Evolutionary conservation across 2,888 invertebrate genomes (phyloP).

Genomic region (Nezara viridula): DNA sequence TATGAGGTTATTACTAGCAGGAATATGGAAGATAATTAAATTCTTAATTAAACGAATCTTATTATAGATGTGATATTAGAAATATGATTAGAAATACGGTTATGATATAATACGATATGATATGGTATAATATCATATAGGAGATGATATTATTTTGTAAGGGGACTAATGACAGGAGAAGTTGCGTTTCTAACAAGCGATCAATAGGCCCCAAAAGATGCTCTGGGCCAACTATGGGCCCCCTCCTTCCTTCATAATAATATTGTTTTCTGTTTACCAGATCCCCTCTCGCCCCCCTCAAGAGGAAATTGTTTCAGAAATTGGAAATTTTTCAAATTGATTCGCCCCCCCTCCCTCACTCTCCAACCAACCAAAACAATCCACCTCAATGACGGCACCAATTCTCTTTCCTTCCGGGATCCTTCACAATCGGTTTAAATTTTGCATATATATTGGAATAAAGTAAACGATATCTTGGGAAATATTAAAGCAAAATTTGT

Average conservation of each 20-base stretch:
- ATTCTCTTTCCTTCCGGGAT: background rate
- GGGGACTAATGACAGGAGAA: conserved; percentile 19
- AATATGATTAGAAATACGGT: background rate
- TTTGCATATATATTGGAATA: background rate
- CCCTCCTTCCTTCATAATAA: conserved; percentile 15
- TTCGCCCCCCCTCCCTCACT: background rate
- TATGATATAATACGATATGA: no score
- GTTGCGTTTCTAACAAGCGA: conserved; percentile 1
- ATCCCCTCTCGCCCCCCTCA: background rate
- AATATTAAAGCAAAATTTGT: background rate
- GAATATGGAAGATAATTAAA: no score
- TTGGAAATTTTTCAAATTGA: conserved; percentile 26
- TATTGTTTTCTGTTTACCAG: conserved; percentile 34
- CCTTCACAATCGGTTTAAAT: background rate
- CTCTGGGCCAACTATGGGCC: conserved; percentile 2
- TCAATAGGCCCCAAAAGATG: conserved; percentile 13
- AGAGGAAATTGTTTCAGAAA: background rate
- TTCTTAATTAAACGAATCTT: background rate
- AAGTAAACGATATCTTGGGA: background rate
- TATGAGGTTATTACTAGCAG: no score
- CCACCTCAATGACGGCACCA: background rate
- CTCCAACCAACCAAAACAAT: background rate
- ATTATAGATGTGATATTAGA: background rate
- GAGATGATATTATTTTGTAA: background rate
- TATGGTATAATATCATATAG: background rate